Base-by-base conservation (phyloP, 92 coral and sea anemone species). In the Epizoanthus stellaris region DNA sequence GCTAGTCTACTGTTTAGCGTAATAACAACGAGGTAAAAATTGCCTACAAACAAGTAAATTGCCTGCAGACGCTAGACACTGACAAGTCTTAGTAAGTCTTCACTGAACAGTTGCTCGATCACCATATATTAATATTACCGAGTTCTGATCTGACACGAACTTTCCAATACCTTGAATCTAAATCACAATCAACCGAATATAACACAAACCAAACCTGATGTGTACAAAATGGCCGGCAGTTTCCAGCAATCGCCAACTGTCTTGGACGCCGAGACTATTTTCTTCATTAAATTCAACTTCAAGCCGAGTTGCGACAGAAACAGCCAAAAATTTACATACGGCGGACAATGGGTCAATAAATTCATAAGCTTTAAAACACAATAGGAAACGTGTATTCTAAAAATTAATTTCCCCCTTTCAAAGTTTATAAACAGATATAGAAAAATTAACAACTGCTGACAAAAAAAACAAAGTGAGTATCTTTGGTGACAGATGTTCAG, bases 281-380 rank as follows among this genome's bases (percentile, higher is more conserved):
- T 63, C 71, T 45, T 79, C 83, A 79, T 63, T 79, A 63, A n/a
- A 63, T 63, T 79, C 57, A 64, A 64, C 42, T 61, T 79, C 70
- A 11, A 43, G 39, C 70, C 4, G 70, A 21, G 16, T 62, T 47
- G 43, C 20, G 83, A 63, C 83, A 42, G 72, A 64, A 63, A 20
- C 67, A 53, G 60, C 0, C 40, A 14, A 62, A 79, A 79, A 79
- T 79, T 79, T 79, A 79, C 83, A 79, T 79, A 79, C 61, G 83
- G 71, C 73, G 20, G 70, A 79, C 72, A 79, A 79, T 63, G 67
- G 52, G 34, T 63, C 83, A 79, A 79, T 79, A 63, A 79, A 64
- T 64, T 63, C 71, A 43, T 43, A 77, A 64, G 83, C 82, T 57
- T 21, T 3, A 77, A 77, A 79, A 79, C 56, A 63, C 72, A 79